Base-by-base conservation (phyloP, 1,140 invertebrate species). In the Conus betulinus region DNA sequence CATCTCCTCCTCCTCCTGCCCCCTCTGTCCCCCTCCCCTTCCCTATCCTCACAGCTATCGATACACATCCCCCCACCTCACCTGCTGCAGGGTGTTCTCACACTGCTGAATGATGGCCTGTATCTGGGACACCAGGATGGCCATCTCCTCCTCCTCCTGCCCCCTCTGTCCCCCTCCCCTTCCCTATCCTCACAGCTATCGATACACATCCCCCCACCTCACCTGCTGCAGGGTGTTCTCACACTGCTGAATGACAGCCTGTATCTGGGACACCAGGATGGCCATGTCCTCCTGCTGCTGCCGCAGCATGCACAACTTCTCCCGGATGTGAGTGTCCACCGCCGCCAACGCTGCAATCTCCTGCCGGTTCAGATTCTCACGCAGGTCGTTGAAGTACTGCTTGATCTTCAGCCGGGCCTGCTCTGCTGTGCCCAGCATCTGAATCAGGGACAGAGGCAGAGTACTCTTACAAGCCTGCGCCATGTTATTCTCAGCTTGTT, bases 1-100 rank as follows among this genome's bases (percentile, higher is more conserved):
- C 90, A 97, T 94, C 92, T 97, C 96, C 90, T 96, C 96, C 90
- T 96, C 96, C 76, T 96, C 96, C 88, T 96, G 96, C n/a, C n/a
- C 11, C 67, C 11, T 20, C 67, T 71, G 17, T 10, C 67, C 11
- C 11, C n/a, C n/a, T 20, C 15, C 20, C 13, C 67, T 23, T 39
- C 39, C 39, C 39, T 39, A 39, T 39, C 39, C 39, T 39, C 39
- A 39, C 39, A 39, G 39, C 39, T 39, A 39, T 3, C 0, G 39
- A 39, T n/a, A n/a, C n/a, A n/a, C n/a, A n/a, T n/a, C n/a, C 78
- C 51, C 78, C 57, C n/a, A 2, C 52, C 83, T 90, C 71, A 94
- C 94, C 92, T 94, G 92, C 87, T 96, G 95, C 23, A 96, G 92
- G 11, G 96, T 96, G 74, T 95, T 94, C 89, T 97, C 96, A 92